Conservation (phyloP, 2,797 vertebrate genomes). For the Cyclura pinguis region DNA sequence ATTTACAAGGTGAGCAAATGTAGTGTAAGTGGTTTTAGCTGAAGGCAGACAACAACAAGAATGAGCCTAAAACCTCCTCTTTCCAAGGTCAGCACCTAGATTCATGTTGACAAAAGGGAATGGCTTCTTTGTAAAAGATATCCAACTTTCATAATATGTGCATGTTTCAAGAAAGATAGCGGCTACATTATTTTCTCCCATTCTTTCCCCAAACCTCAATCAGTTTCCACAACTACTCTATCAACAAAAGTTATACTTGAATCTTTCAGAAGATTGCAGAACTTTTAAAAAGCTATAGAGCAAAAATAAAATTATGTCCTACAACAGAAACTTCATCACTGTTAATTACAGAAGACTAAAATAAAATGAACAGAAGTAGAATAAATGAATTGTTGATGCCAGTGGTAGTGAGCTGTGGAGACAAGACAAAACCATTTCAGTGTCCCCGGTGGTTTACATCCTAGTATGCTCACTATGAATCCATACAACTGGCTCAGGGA, state of each 20-base stretch:
- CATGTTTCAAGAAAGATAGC: background rate
- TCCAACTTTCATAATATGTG: background rate
- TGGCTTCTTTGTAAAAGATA: background rate
- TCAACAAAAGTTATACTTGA: background rate
- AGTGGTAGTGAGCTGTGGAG: background rate
- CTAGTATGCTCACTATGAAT: background rate
- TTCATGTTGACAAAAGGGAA: conserved; percentile 1
- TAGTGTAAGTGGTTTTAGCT: too few relatives aligned
- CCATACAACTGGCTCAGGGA: background rate
- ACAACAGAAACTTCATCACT: background rate
- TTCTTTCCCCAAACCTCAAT: background rate
- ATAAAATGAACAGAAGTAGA: background rate
- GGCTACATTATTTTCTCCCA: background rate
- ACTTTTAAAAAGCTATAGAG: background rate
- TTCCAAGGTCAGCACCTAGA: conserved; percentile 9
- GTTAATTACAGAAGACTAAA: background rate
- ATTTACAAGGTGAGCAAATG: too few relatives aligned
- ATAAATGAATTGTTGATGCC: background rate
- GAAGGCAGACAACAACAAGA: background rate
- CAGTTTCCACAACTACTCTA: background rate
- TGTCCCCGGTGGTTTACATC: background rate
- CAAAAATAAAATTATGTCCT: background rate
- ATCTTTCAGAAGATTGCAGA: too few relatives aligned
- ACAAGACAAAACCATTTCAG: background rate
- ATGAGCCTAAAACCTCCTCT: background rate